Base-by-base conservation (phyloP, 1,140 invertebrate species). In the Drosophila nasuta region DNA sequence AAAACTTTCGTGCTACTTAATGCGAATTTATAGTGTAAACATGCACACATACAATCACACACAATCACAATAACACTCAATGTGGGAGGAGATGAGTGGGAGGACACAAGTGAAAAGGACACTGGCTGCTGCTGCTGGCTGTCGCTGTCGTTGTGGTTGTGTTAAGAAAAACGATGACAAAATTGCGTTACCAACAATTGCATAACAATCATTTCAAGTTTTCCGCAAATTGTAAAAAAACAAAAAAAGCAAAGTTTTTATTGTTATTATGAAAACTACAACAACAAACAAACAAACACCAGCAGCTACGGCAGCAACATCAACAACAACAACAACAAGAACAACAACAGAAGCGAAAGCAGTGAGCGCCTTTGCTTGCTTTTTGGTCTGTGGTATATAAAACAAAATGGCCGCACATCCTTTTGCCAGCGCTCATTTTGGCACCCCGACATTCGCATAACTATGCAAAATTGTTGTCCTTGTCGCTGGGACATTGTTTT, bases 151-250 rank as follows among this genome's bases (percentile, higher is more conserved):
- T 41, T 46, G 51, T 17, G 63, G 28, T 52, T 63, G 68, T 73
- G 68, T 52, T 82, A 80, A 77, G 67, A 89, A 88, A 82, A 82
- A 88, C 71, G 88, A 88, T 68, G 88, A 91, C 80, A 81, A 91
- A 91, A 91, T 91, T 83, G 82, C 86, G 88, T 91, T 91, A 87
- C 88, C 87, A 91, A 91, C 88, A 91, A 91, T 91, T 91, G 88
- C 88, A 91, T 91, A 91, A 91, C 87, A 91, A 91, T 91, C 88
- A 91, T 91, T 91, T 91, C 89, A 91, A 91, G 88, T 91, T 91
- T 91, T 88, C 88, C 87, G 88, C 80, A 91, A 91, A 91, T 81
- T 78, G 80, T 83, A 91, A 75, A 86, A 81, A 88, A 81, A 80
- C 15, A 54, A 54, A 54, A 54, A 35, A 33, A 33, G 3, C 48